phyloP scores from a whole-genome alignment of 2,113 vertebrate species.

The Erythrolamprus reginae region DNA sequence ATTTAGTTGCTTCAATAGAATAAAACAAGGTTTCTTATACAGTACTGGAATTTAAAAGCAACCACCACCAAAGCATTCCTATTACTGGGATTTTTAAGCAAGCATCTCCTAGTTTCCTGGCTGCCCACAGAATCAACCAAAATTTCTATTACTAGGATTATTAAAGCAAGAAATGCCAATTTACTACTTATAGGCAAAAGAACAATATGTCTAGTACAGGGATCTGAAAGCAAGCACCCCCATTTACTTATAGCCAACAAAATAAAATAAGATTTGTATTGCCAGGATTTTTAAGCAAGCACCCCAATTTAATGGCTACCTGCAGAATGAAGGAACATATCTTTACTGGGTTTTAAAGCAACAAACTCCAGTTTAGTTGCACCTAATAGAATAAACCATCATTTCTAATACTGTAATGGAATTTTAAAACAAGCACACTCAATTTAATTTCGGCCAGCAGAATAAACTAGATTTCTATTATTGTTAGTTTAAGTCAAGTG shows the following conservation, averaged over 20 bases:
- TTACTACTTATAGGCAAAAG: neutral
- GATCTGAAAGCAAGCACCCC: neutral
- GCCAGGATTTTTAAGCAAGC: neutral
- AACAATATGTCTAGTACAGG: neutral
- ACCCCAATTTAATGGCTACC: neutral
- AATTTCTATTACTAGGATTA: no score
- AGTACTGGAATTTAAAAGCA: neutral
- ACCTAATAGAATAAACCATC: neutral
- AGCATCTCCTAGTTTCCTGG: neutral
- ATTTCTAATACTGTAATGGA: neutral
- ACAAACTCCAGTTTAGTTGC: neutral
- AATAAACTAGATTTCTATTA: neutral
- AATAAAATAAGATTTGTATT: neutral
- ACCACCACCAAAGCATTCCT: neutral
- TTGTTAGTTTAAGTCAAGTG: neutral
- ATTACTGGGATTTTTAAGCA: neutral
- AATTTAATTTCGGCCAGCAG: neutral
- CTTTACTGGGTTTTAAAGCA: neutral
- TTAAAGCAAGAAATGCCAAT: neutral
- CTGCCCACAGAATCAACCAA: neutral
- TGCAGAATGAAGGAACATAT: neutral
- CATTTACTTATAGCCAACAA: neutral
- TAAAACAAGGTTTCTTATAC: neutral
- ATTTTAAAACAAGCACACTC: neutral
- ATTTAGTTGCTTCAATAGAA: no score